Evolutionary conservation across 2,888 invertebrate species (phyloP).

Genomic region (Kuschelorhynchus macadamiae): DNA sequence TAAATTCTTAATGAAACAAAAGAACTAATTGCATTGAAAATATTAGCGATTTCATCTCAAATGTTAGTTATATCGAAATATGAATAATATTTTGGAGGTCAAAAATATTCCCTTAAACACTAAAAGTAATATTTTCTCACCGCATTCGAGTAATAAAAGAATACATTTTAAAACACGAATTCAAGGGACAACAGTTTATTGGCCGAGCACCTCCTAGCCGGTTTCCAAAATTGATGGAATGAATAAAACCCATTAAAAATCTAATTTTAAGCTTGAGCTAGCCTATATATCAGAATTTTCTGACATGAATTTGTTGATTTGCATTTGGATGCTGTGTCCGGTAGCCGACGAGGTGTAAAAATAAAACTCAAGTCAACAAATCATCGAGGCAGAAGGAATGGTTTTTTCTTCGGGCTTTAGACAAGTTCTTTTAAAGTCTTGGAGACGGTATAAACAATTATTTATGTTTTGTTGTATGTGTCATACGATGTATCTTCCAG

Average conservation of each 20-base stretch:
- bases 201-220: slow-evolving; percentile 15
- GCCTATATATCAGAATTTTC: slow-evolving; percentile 59
- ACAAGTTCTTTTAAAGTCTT: slow-evolving; percentile 36
- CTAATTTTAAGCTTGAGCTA: slow-evolving; percentile 61
- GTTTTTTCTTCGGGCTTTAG: slow-evolving; percentile 19
- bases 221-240: slow-evolving; percentile 29
- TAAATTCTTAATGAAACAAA: too few relatives aligned
- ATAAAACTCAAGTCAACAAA: slow-evolving; percentile 62
- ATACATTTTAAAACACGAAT: slow-evolving; percentile 8
- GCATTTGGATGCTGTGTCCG: slow-evolving; percentile 63
- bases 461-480: slow-evolving; percentile 36
- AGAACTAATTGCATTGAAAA: too few relatives aligned
- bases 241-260: slow-evolving; percentile 41
- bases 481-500: slow-evolving; percentile 16
- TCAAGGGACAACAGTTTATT: background rate
- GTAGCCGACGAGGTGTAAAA: slow-evolving; percentile 58
- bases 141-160: slow-evolving; percentile 2
- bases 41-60: too few relatives aligned
- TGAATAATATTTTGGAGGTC: too few relatives aligned
- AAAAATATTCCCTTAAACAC: too few relatives aligned
- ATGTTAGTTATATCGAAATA: too few relatives aligned
- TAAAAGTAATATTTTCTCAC: too few relatives aligned
- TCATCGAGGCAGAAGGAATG: slow-evolving; percentile 58
- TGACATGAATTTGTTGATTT: slow-evolving; percentile 64
- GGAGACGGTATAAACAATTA: slow-evolving; percentile 38